phyloP scores from a whole-genome alignment of 2,113 vertebrate species.

The Xerus inauris region DNA sequence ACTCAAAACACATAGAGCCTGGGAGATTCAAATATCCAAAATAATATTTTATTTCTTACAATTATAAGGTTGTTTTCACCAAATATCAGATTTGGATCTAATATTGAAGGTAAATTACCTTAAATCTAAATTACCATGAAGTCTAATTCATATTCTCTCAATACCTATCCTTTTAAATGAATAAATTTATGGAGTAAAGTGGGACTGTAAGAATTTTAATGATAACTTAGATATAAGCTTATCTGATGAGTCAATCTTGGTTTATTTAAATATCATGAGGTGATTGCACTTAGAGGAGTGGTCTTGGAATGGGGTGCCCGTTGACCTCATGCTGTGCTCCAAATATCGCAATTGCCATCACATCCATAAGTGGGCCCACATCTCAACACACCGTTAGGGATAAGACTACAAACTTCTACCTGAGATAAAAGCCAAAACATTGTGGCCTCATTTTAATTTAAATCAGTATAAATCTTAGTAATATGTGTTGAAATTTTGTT shows the following conservation, averaged over 20 bases:
- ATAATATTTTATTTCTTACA: not conserved
- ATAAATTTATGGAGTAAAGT: not conserved
- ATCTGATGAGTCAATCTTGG: not conserved
- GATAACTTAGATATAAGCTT: not conserved
- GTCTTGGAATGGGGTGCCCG: fast-evolving
- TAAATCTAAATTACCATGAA: not conserved
- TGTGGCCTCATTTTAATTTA: not conserved
- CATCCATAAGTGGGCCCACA: not conserved
- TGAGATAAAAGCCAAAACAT: not conserved
- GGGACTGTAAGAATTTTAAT: not conserved
- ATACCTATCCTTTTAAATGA: not conserved
- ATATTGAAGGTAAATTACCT: not conserved
- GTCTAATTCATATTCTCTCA: not conserved
- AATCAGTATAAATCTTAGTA: not conserved
- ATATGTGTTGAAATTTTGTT: not conserved
- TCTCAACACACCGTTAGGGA: not conserved
- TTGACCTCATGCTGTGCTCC: not conserved
- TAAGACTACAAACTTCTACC: not conserved
- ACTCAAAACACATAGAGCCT: not conserved
- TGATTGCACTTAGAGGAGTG: not conserved
- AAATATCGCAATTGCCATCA: not conserved
- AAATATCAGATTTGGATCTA: not conserved
- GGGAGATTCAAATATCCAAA: not conserved
- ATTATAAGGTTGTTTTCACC: not conserved
- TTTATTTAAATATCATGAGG: not conserved